Evolutionary conservation across 2,797 vertebrate species (phyloP).

Genomic region (Hephaestus fuliginosus): DNA sequence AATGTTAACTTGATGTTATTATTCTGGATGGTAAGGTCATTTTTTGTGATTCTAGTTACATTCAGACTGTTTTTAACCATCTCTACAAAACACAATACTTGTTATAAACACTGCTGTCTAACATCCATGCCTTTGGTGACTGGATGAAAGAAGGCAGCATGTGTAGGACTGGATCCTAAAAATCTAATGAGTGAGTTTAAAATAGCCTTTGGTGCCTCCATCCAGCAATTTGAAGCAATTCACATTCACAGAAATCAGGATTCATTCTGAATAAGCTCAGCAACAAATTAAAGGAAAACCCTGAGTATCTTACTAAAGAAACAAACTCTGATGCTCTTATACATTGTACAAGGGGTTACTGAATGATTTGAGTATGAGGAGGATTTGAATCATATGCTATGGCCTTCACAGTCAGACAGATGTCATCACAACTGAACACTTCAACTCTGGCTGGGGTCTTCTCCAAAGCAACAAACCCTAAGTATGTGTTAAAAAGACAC

Average conservation of each 20-base stretch:
- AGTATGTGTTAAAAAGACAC: not conserved
- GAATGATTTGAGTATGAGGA: not conserved
- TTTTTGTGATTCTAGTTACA: not conserved
- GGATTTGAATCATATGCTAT: not conserved
- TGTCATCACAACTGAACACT: not conserved
- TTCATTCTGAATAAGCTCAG: not conserved
- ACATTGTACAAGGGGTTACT: not conserved
- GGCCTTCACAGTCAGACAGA: not conserved
- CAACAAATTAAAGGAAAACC: not conserved
- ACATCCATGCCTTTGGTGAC: not conserved
- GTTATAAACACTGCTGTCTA: not conserved
- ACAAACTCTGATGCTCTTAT: not conserved
- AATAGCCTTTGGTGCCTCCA: no score
- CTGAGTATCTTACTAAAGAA: not conserved
- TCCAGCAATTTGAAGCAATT: not conserved
- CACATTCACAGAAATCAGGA: not conserved
- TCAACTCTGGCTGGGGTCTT: not conserved
- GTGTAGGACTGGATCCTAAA: not conserved
- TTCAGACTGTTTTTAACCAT: not conserved
- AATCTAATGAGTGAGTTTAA: not conserved
- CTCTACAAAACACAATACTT: not conserved
- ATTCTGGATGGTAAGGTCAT: no score
- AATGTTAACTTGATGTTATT: no score
- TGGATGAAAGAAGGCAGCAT: not conserved
- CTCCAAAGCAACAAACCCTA: not conserved